A percentile compares a stretch with the other conserved stretches of the same genome.
These are phyloP conservation scores for Turdus rufiventris DNA, from an alignment of 2,113 vertebrate genomes.

Conservation along the genomic window DNA sequence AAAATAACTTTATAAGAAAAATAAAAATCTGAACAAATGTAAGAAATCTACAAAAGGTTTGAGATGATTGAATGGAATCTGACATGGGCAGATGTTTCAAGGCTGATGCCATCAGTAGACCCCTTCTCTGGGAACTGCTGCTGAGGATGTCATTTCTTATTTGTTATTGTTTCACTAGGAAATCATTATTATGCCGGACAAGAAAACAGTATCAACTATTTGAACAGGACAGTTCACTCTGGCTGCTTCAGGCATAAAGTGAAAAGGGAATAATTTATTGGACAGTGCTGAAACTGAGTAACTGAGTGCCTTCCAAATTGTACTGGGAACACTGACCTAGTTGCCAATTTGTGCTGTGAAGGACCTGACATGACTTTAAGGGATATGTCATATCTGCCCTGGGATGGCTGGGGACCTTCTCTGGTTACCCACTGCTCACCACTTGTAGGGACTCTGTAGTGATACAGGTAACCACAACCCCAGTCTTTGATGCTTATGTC, in stretches of 20 bases:
- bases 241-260: neutral
- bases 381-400: neutral
- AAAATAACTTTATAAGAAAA: neutral
- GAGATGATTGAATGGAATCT: neutral
- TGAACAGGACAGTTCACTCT: neutral
- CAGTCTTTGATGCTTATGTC: neutral
- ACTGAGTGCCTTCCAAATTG: neutral
- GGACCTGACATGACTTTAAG: neutral
- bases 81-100: neutral
- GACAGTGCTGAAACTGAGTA: neutral
- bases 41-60: neutral
- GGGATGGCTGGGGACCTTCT: neutral
- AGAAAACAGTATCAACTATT: neutral
- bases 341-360: neutral
- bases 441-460: accelerated
- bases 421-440: neutral
- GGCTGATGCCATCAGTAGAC: neutral
- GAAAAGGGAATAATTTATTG: neutral
- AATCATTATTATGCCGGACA: neutral
- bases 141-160: neutral
- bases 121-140: neutral
- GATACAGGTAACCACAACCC: neutral
- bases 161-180: neutral
- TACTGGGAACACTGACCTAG: neutral
- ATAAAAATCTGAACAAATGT: neutral